Percentiles rank a stretch among this genome's conserved stretches.
Evolutionary conservation across 2,888 invertebrate genomes (phyloP).

Genomic region (Conomelus anceps): DNA sequence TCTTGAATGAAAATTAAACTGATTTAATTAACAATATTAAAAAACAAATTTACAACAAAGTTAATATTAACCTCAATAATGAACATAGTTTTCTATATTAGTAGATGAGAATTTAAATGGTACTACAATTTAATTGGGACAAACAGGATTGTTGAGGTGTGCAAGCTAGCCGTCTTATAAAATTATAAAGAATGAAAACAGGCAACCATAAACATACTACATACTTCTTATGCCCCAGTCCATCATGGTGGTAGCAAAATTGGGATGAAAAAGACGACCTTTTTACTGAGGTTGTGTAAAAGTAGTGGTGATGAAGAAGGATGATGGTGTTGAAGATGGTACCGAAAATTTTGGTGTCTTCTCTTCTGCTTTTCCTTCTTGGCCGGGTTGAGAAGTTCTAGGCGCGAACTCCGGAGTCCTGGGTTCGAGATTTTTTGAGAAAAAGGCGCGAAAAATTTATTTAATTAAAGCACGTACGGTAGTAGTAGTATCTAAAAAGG

Average conservation of each 20-base stretch:
- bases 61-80: no score
- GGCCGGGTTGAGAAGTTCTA: background rate
- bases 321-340: background rate
- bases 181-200: constrained; percentile 14
- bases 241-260: constrained; percentile 48
- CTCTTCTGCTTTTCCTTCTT: background rate
- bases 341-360: background rate
- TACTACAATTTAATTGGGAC: background rate
- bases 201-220: constrained; percentile 40
- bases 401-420: background rate
- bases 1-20: no score
- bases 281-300: background rate
- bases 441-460: background rate
- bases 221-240: constrained; percentile 69
- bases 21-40: no score
- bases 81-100: no score
- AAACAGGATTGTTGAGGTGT: background rate
- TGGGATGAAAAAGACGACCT: background rate
- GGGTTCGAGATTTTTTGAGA: background rate
- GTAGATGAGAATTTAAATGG: no score
- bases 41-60: no score
- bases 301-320: background rate
- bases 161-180: background rate
- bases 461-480: background rate
- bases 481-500: background rate